Conservation (phyloP, 2,113 vertebrate genomes). For the Patagioenas fasciata region DNA sequence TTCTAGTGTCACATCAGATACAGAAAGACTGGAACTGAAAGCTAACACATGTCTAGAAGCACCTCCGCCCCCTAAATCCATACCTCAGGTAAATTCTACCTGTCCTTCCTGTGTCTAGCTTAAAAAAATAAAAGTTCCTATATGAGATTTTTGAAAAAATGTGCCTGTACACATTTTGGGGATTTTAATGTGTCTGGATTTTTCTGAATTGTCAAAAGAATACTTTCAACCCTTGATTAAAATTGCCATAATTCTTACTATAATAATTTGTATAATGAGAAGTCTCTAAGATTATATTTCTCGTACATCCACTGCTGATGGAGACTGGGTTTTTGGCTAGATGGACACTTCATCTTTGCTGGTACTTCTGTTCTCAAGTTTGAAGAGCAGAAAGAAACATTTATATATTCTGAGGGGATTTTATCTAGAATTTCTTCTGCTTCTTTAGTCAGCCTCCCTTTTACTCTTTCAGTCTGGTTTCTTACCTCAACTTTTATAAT, state of each 20-base stretch:
- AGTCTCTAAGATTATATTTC: not conserved
- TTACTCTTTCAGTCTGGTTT: not conserved
- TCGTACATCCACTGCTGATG: not conserved
- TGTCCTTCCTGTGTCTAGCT: not conserved
- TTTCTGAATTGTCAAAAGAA: not conserved
- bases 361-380: not conserved
- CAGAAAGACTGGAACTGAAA: slow-evolving; percentile 89
- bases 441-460: not conserved
- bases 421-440: not conserved
- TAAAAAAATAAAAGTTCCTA: not conserved
- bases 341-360: not conserved
- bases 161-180: rapidly evolving
- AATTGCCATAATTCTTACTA: not conserved
- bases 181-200: not conserved
- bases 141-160: not conserved
- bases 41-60: slow-evolving; percentile 63
- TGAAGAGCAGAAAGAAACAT: not conserved
- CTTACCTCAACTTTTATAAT: not conserved
- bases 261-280: not conserved
- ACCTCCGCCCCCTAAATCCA: slow-evolving; percentile 18
- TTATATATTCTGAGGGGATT: not conserved
- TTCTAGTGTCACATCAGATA: slow-evolving; percentile 93
- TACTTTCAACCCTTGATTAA: not conserved
- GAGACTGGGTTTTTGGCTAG: not conserved
- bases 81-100: slow-evolving; percentile 69